A percentile compares a stretch with the other conserved stretches of the same genome.
Evolutionary conservation across 2,113 vertebrate species (phyloP).

Genomic region (Piliocolobus tephrosceles): DNA sequence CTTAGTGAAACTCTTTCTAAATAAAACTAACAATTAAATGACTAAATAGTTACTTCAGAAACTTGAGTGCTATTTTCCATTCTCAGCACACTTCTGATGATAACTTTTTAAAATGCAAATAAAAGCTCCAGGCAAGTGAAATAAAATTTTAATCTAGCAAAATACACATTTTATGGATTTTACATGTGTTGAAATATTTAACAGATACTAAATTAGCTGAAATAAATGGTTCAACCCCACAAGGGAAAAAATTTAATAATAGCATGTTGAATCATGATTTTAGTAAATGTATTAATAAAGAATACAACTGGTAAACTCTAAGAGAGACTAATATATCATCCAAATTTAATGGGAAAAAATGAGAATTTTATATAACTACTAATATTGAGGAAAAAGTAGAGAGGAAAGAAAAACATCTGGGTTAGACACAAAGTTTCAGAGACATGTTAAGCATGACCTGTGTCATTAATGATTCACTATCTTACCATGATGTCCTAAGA

Average conservation of each 20-base stretch:
- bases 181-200: constrained; percentile 27
- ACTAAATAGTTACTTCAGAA: constrained; percentile 13
- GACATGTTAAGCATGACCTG: background rate
- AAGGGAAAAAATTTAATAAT: constrained; percentile 24
- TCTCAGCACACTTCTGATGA: background rate
- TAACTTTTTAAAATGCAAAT: constrained; percentile 27
- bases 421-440: background rate
- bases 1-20: background rate
- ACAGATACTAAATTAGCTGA: constrained; percentile 1
- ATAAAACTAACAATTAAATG: background rate
- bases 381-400: background rate
- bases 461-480: background rate
- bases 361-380: background rate
- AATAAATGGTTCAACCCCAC: background rate
- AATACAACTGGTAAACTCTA: background rate
- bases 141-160: constrained; percentile 9
- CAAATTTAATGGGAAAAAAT: background rate
- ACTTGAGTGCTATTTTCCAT: background rate
- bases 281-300: background rate
- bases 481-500: background rate
- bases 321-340: background rate
- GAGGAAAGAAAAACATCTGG: background rate
- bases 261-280: background rate
- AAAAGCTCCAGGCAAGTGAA: background rate
- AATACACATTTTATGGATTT: constrained; percentile 10